Evolutionary conservation across 2,113 vertebrate genomes (phyloP).

Genomic region (Mesoclemmys tuberculata): DNA sequence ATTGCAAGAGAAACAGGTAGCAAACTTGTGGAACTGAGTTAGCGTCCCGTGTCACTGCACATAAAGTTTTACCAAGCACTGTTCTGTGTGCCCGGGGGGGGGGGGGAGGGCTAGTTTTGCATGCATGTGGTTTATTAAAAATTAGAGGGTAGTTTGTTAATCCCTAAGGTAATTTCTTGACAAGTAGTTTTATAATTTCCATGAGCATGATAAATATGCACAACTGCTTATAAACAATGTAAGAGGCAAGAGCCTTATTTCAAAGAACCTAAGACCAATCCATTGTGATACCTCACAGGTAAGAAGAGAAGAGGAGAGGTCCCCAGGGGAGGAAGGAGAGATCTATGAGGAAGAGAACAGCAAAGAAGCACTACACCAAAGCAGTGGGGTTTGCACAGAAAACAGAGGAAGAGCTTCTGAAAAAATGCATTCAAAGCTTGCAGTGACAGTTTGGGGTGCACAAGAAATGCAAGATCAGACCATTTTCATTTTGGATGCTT

Average conservation of each 20-base stretch:
- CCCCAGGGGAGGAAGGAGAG: background rate
- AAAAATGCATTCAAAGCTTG: background rate
- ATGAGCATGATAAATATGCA: background rate
- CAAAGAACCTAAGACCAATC: background rate
- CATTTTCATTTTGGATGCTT: background rate
- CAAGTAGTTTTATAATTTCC: background rate
- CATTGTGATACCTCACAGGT: rapidly evolving
- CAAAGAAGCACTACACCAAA: background rate
- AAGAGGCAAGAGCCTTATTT: background rate
- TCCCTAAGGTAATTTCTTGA: slow-evolving; percentile 29
- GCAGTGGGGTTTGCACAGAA: background rate
- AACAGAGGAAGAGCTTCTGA: background rate
- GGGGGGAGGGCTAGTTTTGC: background rate
- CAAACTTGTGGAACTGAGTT: background rate
- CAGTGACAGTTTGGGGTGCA: rapidly evolving
- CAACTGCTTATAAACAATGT: background rate
- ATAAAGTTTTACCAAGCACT: background rate
- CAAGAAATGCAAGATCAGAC: background rate
- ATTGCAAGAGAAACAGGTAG: background rate
- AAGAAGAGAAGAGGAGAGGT: background rate
- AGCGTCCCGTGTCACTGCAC: background rate
- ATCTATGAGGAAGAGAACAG: background rate
- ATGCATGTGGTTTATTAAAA: background rate
- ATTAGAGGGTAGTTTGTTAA: slow-evolving; percentile 15
- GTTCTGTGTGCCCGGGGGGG: too few species aligned